A percentile compares a stretch with the other conserved stretches of the same genome.
These are phyloP conservation scores for Sceloporus tristichus DNA, from an alignment of 2,113 vertebrate genomes.

Conservation along the genomic window DNA sequence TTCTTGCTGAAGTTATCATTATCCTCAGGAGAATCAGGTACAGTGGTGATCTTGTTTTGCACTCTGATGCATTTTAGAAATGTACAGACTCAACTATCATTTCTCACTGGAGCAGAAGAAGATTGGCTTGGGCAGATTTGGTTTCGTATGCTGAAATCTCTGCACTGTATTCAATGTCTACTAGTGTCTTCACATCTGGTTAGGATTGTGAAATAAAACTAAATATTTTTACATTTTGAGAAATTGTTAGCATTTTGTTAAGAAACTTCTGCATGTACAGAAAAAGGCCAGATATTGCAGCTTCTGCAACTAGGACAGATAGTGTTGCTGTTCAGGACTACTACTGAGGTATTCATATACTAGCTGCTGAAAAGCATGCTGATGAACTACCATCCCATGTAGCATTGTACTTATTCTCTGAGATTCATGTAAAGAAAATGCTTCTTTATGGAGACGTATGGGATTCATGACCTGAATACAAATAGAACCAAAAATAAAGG, in stretches of 20 bases:
- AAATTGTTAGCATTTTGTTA: not conserved
- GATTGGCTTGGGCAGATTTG: slow-evolving; percentile 10
- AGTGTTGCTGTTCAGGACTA: not conserved
- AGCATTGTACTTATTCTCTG: not conserved
- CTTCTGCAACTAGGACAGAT: not conserved
- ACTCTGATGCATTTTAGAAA: slow-evolving; percentile 9
- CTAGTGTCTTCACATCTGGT: not conserved
- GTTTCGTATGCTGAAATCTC: not conserved
- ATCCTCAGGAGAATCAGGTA: not conserved
- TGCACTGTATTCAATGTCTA: not conserved
- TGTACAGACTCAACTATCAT: not conserved
- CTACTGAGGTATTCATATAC: not conserved
- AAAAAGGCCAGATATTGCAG: no score
- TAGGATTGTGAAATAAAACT: not conserved
- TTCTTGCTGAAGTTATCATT: slow-evolving; percentile 18
- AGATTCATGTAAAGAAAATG: not conserved
- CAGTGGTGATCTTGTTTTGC: not conserved
- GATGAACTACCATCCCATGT: not conserved
- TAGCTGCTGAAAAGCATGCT: not conserved
- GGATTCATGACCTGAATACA: not conserved
- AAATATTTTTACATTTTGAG: not conserved
- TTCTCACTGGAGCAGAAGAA: not conserved
- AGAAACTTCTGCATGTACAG: not conserved
- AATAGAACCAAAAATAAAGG: not conserved
- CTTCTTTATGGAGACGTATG: not conserved